phyloP scores from a whole-genome alignment of 2,888 invertebrate species.

The Pachydiplax longipennis region DNA sequence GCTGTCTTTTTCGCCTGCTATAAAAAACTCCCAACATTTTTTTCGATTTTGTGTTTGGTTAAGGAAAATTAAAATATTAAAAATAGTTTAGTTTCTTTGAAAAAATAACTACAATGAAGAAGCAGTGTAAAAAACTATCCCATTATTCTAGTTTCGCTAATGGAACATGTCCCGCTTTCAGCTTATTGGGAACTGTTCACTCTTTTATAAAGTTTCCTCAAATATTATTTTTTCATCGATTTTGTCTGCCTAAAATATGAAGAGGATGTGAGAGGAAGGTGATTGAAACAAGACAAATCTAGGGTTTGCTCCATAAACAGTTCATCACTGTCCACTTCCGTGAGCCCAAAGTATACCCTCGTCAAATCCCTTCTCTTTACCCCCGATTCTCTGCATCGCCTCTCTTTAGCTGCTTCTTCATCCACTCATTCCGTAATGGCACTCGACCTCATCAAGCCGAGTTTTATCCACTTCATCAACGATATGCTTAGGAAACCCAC shows the following conservation, averaged over 20 bases:
- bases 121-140: too few relatives aligned
- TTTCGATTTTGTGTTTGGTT: too few relatives aligned
- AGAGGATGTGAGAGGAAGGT: neutral
- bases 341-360: neutral
- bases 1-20: too few relatives aligned
- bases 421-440: neutral
- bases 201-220: too few relatives aligned
- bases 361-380: neutral
- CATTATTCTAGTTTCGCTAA: too few relatives aligned
- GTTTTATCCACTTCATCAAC: neutral
- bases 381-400: neutral
- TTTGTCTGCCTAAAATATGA: neutral
- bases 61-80: too few relatives aligned
- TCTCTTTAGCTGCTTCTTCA: neutral
- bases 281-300: neutral
- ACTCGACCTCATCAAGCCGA: neutral
- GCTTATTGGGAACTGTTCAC: too few relatives aligned
- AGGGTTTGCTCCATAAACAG: neutral
- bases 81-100: too few relatives aligned
- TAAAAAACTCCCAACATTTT: too few relatives aligned
- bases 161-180: too few relatives aligned
- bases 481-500: neutral
- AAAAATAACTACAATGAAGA: too few relatives aligned
- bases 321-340: neutral
- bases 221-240: neutral